Evolutionary conservation across 2,888 invertebrate genomes (phyloP), one percentile per base, ranked within the genome.

Genomic region (Oscheius sp.): DNA sequence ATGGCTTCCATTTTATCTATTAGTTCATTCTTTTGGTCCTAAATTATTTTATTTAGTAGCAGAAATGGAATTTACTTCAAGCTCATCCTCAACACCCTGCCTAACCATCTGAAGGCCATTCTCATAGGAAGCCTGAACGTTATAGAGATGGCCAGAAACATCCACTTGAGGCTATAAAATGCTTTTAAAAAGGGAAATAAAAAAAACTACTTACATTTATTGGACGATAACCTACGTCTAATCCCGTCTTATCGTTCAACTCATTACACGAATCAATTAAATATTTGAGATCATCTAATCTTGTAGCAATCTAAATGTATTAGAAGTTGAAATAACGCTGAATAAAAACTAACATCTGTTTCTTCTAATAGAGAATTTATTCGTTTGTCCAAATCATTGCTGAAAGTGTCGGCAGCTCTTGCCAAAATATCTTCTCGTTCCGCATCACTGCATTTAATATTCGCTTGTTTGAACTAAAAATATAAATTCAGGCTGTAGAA

Each of bases 151-250:
- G 6, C 52, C 66, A 23, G n/a, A 27, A 9, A 66, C n/a, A 29
- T 66, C 66, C 23, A 18, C 27, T 3, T 12, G 25, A 16, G 66
- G 66, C 61, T 61, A 25, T 13, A 61, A 45, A 9, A 61, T 35
- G 21, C 13, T 1, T 41, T 35, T 43, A 61, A 61, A 61, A 12
- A 18, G n/a, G n/a, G n/a, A n/a, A n/a, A n/a, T n/a, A 16, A 46
- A 25, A 16, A 12, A 6, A 13, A 46, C 13, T 21, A 66, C 49
- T n/a, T 29, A 66, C 66, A 23, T 43, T 35, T 21, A 41, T 6
- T 7, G 69, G 55, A 16, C 69, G 53, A 55, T 69, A 69, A 0
- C 69, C 69, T 52, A 29, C 55, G 21, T 25, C n/a, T 7, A 55
- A 1, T 21, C 41, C 55, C 18, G 23, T 9, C 12, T 55, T 21